Evolutionary conservation across 2,113 vertebrate species (phyloP).

Genomic region (Eubucco bourcierii): DNA sequence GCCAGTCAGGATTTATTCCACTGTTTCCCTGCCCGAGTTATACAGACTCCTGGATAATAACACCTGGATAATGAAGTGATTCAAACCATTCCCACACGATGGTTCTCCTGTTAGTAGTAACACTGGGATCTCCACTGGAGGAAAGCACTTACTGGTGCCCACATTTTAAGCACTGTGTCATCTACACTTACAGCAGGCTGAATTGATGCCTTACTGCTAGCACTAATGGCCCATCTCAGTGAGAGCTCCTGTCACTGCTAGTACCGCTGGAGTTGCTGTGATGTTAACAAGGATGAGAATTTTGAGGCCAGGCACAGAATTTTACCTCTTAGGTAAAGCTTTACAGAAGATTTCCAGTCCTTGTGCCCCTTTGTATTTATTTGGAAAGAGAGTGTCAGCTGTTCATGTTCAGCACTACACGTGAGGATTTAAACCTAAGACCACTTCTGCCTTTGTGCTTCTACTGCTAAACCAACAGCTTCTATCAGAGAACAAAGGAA

Average conservation of each 20-base stretch:
- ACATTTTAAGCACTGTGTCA: background rate
- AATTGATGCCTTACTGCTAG: background rate
- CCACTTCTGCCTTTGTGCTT: background rate
- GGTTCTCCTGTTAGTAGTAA: background rate
- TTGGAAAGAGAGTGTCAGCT: background rate
- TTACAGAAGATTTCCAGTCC: background rate
- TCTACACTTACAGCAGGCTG: background rate
- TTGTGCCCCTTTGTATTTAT: rapidly evolving
- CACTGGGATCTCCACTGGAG: background rate
- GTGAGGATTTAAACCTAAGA: background rate
- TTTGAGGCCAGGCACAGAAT: background rate
- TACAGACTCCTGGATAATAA: background rate
- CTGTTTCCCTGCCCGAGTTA: background rate
- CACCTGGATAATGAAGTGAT: background rate
- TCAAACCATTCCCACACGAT: background rate
- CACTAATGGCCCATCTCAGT: background rate
- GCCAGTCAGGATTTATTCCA: background rate
- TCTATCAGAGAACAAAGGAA: constrained; percentile 47
- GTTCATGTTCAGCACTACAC: background rate
- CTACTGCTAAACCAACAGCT: background rate
- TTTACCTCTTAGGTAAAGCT: background rate
- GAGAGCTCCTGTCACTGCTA: background rate
- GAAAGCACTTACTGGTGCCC: background rate
- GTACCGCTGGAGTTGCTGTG: background rate
- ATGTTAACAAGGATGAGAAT: background rate